Evolutionary conservation across 2,888 invertebrate species (phyloP), one percentile per base, ranked within the genome.

Genomic region (Masnerella sp.): DNA sequence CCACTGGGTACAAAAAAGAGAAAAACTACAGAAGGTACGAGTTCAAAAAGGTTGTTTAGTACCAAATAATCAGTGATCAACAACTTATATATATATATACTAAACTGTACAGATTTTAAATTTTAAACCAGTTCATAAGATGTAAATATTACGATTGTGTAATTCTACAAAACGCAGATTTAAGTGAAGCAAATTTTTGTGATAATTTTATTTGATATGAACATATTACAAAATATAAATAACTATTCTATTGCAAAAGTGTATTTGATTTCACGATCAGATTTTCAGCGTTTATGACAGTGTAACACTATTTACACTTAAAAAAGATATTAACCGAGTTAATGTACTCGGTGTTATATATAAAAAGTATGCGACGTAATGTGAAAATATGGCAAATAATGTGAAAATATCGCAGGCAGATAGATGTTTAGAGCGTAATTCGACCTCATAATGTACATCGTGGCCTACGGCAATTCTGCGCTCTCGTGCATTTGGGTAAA

Each of bases 1-100:
- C 90, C 90, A 1, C 89, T 89, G 5, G 87, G 85, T 54, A 82
- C 89, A 5, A 88, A 90, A 25, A 90, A 90, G 83, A 88, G 89
- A 14, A 69, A 32, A 83, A 87, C 89, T 59, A 32, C 25, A 2
- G 77, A 80, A 2, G 62, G 54, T 3, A 47, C 58, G 5, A 30
- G 54, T 8, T 78, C 76, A n/a, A 81, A 83, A 73, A 80, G 78
- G 76, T 54, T 82, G 15, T 82, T 82, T n/a, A n/a, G n/a, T n/a
- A n/a, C n/a, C n/a, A n/a, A n/a, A n/a, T n/a, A n/a, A n/a, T n/a
- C n/a, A n/a, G n/a, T n/a, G n/a, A n/a, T n/a, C n/a, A n/a, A n/a
- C n/a, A n/a, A n/a, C n/a, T n/a, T n/a, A n/a, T n/a, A n/a, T n/a
- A n/a, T n/a, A n/a, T n/a, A n/a, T n/a, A n/a, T n/a, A n/a, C n/a